A percentile compares a stretch with the other conserved stretches of the same genome.
Evolutionary conservation across 2,888 invertebrate species (phyloP).

Genomic region (Meloe dianella): DNA sequence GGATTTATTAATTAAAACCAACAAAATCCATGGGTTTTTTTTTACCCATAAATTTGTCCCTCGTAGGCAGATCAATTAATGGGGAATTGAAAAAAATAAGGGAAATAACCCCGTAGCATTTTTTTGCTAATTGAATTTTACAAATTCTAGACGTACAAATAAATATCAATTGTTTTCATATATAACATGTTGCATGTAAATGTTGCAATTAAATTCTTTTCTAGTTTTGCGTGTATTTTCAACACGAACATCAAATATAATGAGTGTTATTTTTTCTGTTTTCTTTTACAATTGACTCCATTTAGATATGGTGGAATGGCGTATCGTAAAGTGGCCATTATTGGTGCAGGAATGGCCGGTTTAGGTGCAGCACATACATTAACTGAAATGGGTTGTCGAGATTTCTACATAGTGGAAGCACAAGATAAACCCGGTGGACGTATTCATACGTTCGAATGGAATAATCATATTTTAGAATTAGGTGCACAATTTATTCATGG

Average conservation of each 20-base stretch:
- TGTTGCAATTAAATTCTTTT: not conserved
- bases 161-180: no score
- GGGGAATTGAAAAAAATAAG: no score
- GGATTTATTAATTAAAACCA: not conserved
- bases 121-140: no score
- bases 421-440: constrained; percentile 64
- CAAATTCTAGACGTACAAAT: no score
- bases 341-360: constrained; percentile 69
- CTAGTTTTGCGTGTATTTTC: not conserved
- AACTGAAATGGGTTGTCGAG: constrained; percentile 56
- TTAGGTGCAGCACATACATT: constrained; percentile 65
- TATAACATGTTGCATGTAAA: not conserved
- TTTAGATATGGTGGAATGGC: constrained; percentile 17
- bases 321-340: constrained; percentile 58
- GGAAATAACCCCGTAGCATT: no score
- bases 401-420: constrained; percentile 66
- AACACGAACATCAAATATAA: not conserved
- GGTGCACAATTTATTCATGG: constrained; percentile 73
- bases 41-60: no score
- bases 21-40: not conserved
- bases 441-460: constrained; percentile 59
- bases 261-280: not conserved
- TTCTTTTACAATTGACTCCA: no score
- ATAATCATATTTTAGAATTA: constrained; percentile 61
- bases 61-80: no score